Evolutionary conservation across 1,140 invertebrate species (phyloP), one percentile per base, ranked within the genome.

Genomic region (Cyphomyrmex costatus): DNA sequence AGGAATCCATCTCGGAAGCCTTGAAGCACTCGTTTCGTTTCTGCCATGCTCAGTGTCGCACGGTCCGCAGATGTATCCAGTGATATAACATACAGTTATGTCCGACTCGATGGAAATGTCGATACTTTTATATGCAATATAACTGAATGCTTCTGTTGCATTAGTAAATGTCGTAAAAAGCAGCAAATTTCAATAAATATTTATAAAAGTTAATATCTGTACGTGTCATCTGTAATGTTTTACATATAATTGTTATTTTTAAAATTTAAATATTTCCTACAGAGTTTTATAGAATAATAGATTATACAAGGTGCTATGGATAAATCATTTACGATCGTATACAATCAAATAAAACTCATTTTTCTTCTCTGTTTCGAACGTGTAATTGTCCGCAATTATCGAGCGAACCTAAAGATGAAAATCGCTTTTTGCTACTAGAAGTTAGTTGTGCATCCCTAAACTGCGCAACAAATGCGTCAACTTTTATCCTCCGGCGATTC

Each of bases 1-100:
- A 60, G 56, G 79, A 49, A 83, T 83, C 79, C 68, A 71, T 56
- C 77, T 79, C 77, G 63, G 42, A 68, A 70, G 46, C 49, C 63
- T 24, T 19, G 77, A 68, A 51, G 63, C 21, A 70, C 77, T 53
- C 76, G 76, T 70, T 74, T 33, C 68, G 68, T 83, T 83, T 60
- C 79, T 49, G 36, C 68, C 21, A 56, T 24, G 66, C 19, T 56
- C 66, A 21, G 51, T 46, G 68, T 83, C 61, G 46, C 77, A 36
- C 24, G 14, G 61, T 36, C 33, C 36, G 63, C 61, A 79, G 21
- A 42, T 49, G 24, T 61, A 63, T 61, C 58, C 58, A 51, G 77
- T 68, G 65, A 74, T 74, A 33, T 74, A 74, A 46, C 12, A 30
- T 58, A 0, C 53, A 56, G 56, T 74, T 24, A 60, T 8, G 79